These are phyloP conservation scores for Fringilla coelebs DNA, from an alignment of 2,797 vertebrate genomes.

Conservation along the genomic window DNA sequence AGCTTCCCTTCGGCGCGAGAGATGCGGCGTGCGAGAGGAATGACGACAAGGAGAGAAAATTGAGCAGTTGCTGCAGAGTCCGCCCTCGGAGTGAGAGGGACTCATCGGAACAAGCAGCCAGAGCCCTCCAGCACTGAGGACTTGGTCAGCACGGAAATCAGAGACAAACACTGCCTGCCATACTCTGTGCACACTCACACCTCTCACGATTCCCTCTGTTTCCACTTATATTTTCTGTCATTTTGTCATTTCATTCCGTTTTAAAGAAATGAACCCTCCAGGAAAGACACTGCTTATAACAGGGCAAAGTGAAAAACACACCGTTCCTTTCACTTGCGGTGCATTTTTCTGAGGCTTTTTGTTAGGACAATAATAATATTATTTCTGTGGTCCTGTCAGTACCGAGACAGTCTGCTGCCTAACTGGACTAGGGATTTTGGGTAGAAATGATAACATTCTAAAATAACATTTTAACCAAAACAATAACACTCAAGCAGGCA, in stretches of 20 bases:
- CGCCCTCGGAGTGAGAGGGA: background rate
- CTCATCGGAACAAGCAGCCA: background rate
- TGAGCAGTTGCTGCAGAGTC: background rate
- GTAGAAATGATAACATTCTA: background rate
- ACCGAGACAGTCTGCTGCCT: background rate
- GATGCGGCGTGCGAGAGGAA: background rate
- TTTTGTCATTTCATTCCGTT: background rate
- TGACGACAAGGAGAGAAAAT: background rate
- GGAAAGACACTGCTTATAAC: background rate
- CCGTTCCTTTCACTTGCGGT: background rate
- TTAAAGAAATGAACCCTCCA: background rate
- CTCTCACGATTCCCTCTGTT: background rate
- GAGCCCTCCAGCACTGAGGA: background rate
- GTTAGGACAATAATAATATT: background rate
- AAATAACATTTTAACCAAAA: background rate
- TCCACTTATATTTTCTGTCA: background rate
- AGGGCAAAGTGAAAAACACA: background rate
- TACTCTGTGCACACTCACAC: background rate
- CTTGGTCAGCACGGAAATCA: background rate
- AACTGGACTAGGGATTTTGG: background rate
- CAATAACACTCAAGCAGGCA: background rate
- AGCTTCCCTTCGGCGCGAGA: background rate
- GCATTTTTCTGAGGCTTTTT: background rate
- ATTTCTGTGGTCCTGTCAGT: background rate
- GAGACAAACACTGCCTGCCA: background rate